Evolutionary conservation across 2,888 invertebrate genomes (phyloP), one percentile per base, ranked within the genome.

Genomic region (Sthenelais limicola): DNA sequence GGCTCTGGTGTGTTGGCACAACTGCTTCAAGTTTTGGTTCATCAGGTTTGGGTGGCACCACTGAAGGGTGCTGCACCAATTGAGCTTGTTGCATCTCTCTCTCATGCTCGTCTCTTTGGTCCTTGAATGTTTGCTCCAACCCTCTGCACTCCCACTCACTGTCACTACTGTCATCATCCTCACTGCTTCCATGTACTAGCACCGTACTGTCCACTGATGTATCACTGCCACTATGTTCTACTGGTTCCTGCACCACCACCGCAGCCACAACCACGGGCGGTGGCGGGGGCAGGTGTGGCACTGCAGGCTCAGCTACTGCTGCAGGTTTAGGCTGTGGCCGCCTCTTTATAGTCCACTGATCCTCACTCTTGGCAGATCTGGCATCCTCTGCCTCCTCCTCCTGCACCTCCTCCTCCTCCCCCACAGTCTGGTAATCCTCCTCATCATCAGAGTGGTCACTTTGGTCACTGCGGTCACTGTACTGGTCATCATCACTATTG

Each of bases 121-220:
- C 21, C 38, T 62, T 2, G 1, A 7, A 5, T 26, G 21, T 24
- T 1, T 26, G 38, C 38, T 62, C 38, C 9, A 62, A 28, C 24
- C 62, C 62, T 38, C 62, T 7, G 15, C 62, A 62, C 38, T 62
- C 62, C 62, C 62, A 62, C 38, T 62, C 62, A 62, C 62, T 62
- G 38, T 62, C 62, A 62, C 62, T 62, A 62, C 62, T 62, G 38
- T 62, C 62, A 38, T 62, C 62, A 28, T 62, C 62, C 5, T 21
- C 38, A 62, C 62, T 62, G 43, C 62, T 62, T 24, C 62, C 62
- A 28, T 62, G 62, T 62, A 62, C 62, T 62, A 62, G 62, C 62
- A 62, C 62, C 62, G 62, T 38, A 62, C 62, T 62, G 62, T 62
- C 62, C 35, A 62, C 62, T 7, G 35, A 35, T 38, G 62, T 38